phyloP scores from a whole-genome alignment of 2,888 invertebrate genomes.

The Arctia plantaginis region DNA sequence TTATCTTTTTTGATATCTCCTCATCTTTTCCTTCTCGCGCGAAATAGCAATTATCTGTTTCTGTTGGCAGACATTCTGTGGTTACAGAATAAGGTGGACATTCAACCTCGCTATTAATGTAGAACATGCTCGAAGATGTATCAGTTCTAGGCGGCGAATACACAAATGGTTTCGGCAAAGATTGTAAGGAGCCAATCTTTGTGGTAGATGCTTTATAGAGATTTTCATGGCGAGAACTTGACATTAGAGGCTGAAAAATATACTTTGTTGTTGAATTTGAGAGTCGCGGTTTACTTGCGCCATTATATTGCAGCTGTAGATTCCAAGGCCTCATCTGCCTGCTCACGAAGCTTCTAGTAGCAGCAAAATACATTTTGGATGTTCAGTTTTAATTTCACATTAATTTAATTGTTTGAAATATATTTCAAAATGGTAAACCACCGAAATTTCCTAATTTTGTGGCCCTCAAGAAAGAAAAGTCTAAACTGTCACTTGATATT shows the following conservation, averaged over 20 bases:
- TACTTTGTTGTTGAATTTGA: background rate
- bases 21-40: background rate
- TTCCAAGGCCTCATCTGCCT: slow-evolving; percentile 1
- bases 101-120: background rate
- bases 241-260: background rate
- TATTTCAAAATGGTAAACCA: background rate
- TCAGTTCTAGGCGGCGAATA: background rate
- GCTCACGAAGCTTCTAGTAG: background rate
- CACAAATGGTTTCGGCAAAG: background rate
- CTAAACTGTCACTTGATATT: background rate
- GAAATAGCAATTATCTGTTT: slow-evolving; percentile 7
- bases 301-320: background rate
- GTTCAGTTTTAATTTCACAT: background rate
- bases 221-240: background rate
- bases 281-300: background rate
- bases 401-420: background rate
- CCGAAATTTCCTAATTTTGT: background rate
- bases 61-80: background rate
- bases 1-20: background rate
- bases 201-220: background rate
- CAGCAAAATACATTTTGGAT: slow-evolving; percentile 19
- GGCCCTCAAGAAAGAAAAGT: background rate
- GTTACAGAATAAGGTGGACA: background rate
- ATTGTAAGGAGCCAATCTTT: background rate
- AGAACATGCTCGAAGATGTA: background rate